phyloP scores from a whole-genome alignment of 2,797 vertebrate genomes.

The Phalloptychus januarius region DNA sequence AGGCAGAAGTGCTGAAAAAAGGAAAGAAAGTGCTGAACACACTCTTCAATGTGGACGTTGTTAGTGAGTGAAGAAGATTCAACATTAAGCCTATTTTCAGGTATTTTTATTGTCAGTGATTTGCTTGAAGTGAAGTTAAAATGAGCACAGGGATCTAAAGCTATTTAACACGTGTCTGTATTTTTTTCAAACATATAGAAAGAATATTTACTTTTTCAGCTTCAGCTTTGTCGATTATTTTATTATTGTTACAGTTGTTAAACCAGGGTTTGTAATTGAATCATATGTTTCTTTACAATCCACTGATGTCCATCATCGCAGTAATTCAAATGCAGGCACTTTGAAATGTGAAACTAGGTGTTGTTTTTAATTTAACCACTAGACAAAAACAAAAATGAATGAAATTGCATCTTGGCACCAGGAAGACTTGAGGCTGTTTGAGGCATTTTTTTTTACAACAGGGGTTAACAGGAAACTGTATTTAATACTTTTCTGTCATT shows the following conservation, averaged over 20 bases:
- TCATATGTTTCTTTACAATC: not conserved
- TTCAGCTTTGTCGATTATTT: not conserved
- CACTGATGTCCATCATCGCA: not conserved
- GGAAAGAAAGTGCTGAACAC: not conserved
- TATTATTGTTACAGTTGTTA: not conserved
- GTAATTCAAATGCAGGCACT: not conserved
- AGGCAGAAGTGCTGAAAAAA: not conserved
- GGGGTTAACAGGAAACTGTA: not conserved
- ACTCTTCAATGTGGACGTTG: not conserved
- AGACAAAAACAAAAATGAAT: not conserved
- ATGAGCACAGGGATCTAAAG: not conserved
- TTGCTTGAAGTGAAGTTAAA: not conserved
- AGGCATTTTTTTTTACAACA: not conserved
- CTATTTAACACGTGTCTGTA: not conserved
- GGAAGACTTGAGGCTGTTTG: not conserved
- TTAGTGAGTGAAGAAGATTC: not conserved
- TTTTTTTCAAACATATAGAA: not conserved
- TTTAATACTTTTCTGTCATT: not conserved
- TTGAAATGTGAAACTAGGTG: not conserved
- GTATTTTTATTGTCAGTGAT: not conserved
- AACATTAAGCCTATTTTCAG: not conserved
- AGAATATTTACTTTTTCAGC: not conserved
- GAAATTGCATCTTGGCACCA: not conserved
- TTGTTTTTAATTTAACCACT: not conserved
- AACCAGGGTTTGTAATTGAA: not conserved